Percentiles rank a stretch among this genome's conserved stretches.
Conservation (phyloP, 2,113 vertebrate species). For the Apeltes quadracus region DNA sequence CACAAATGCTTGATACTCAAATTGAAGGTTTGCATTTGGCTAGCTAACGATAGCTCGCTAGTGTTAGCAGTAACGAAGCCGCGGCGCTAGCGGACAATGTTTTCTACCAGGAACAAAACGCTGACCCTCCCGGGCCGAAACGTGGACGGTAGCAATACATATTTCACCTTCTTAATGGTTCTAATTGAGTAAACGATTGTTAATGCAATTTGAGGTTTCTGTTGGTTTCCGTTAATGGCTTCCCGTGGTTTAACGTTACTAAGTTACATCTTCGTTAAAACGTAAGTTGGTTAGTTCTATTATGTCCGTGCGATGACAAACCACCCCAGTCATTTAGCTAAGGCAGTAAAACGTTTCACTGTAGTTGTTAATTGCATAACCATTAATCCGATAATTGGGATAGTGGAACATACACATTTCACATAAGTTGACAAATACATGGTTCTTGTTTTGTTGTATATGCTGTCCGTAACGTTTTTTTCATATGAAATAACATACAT, state of each 20-base stretch:
- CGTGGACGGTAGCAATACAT: background rate
- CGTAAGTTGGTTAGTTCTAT: background rate
- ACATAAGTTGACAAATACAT: background rate
- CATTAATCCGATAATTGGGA: background rate
- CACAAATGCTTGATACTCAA: background rate
- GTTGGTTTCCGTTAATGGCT: background rate
- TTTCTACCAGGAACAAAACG: background rate
- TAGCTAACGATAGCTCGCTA: background rate
- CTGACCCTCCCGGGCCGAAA: background rate
- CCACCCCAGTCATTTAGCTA: background rate
- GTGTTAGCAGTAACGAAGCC: slow-evolving; percentile 21
- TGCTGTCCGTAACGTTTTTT: background rate
- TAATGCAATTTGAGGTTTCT: background rate
- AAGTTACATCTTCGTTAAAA: background rate
- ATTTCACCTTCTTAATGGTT: background rate
- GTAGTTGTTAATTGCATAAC: background rate
- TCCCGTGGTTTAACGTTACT: background rate
- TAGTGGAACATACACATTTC: background rate
- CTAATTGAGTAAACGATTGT: background rate
- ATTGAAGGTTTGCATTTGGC: background rate
- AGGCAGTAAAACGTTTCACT: background rate
- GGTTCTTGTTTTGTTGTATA: background rate
- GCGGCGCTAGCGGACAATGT: background rate
- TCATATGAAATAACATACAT: no score
- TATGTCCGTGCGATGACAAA: background rate